Evolutionary conservation across 2,888 invertebrate species (phyloP).

Genomic region (Cryptocheilus praepositus): DNA sequence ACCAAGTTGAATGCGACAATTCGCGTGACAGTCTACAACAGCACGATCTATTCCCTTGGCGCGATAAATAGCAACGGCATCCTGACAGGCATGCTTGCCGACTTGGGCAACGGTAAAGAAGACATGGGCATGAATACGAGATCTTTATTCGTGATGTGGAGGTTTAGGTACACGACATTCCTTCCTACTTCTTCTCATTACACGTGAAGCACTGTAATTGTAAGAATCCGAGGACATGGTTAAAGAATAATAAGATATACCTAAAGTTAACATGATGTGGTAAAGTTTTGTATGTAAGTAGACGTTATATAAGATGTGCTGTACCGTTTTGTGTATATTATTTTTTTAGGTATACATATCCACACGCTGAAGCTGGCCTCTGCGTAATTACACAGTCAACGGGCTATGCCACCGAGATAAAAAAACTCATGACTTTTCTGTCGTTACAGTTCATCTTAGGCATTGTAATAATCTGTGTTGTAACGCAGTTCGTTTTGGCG

Average conservation of each 20-base stretch:
- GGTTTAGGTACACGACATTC: constrained; percentile 27
- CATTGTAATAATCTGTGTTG: neutral
- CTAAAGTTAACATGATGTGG: neutral
- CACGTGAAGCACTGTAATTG: neutral
- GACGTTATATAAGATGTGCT: too few relatives aligned
- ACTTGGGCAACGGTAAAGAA: constrained; percentile 35
- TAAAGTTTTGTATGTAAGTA: too few relatives aligned
- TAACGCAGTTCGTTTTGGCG: constrained; percentile 24
- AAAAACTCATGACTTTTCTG: constrained; percentile 36
- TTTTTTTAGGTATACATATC: constrained; percentile 46
- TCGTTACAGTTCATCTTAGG: constrained; percentile 12
- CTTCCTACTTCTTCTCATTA: too few relatives aligned
- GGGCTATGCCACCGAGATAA: constrained; percentile 29
- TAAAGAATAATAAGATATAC: neutral
- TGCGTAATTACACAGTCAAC: constrained; percentile 45
- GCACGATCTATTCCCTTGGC: constrained; percentile 29
- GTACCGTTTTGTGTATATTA: too few relatives aligned
- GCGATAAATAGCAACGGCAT: constrained; percentile 33
- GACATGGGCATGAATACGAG: constrained; percentile 52
- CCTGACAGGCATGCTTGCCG: constrained; percentile 40
- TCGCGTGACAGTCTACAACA: constrained; percentile 25
- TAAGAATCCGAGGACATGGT: neutral
- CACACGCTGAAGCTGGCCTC: constrained; percentile 43
- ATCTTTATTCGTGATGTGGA: constrained; percentile 37
- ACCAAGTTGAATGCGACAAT: constrained; percentile 37